Evolutionary conservation across 2,113 vertebrate genomes (phyloP), one percentile per base, ranked within the genome.

Genomic region (Apodemus sylvaticus): DNA sequence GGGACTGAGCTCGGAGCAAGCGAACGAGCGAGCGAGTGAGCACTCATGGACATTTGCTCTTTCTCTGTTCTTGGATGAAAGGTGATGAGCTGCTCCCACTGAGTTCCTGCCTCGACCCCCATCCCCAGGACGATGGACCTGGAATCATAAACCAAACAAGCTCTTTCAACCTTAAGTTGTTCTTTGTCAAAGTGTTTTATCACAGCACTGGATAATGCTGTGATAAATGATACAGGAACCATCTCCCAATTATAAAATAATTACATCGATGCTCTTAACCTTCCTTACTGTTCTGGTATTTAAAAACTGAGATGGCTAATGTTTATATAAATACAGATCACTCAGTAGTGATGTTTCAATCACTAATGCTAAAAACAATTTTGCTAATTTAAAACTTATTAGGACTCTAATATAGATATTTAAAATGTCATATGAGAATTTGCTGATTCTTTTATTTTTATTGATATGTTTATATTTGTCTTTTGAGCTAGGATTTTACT

Each of bases 321-420:
- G 55, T 91, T 91, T 91, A 78, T 90, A 71, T 31, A 86, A n/a
- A 90, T 87, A 58, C 64, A n/a, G 89, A 39, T 70, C 82, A 51
- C 81, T 70, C 62, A 31, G 10, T 68, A 93, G 66, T 55, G 48
- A 74, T 58, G 45, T 86, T 68, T 93, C 7, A 81, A 78, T 71
- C 62, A 93, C 42, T 78, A 89, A 91, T 68, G 22, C 19, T 77
- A 48, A 82, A 76, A 92, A 79, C 12, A 20, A n/a, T 88, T 70
- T 55, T 86, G 51, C 71, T 95, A 86, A 96, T 82, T 87, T 96
- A 86, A 24, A 68, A 2, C 70, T 48, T 51, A 62, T 64, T 83
- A 91, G 77, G 58, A 95, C 45, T 76, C 77, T 86, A 66, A 45
- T n/a, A 85, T 0, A 73, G 34, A 10, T 78, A 90, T 77, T 96